Evolutionary conservation across 1,140 invertebrate genomes (phyloP).

Genomic region (Oryctes rhinoceros): DNA sequence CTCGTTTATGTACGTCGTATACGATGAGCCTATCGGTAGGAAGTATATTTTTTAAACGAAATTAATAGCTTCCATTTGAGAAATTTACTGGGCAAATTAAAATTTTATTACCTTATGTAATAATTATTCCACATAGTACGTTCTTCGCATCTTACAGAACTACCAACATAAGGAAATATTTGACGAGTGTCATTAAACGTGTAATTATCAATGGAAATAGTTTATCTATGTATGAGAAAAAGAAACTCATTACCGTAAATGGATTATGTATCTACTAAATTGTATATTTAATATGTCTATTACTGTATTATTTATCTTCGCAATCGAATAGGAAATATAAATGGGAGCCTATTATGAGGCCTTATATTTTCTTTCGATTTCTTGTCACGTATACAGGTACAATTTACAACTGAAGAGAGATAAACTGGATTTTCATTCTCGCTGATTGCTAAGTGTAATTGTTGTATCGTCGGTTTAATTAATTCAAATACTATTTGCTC

Average conservation of each 20-base stretch:
- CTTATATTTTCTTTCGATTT: constrained; percentile 12
- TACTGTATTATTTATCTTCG: constrained; percentile 8
- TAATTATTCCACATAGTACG: not conserved
- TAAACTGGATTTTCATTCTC: too few species aligned
- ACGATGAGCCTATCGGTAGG: not conserved
- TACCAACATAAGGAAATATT: constrained; percentile 17
- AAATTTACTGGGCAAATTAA: constrained; percentile 21
- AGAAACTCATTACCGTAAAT: constrained; percentile 17
- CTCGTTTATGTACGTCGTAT: not conserved
- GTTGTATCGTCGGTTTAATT: too few species aligned
- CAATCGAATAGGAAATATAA: constrained; percentile 12
- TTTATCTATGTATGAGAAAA: constrained; percentile 1
- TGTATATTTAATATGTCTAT: constrained; percentile 11
- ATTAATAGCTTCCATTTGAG: not conserved
- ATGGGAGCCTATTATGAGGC: not conserved
- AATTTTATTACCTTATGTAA: constrained; percentile 21
- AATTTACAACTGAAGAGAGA: too few species aligned
- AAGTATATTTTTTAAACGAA: constrained; percentile 1
- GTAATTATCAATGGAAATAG: constrained; percentile 16
- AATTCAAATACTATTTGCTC: too few species aligned
- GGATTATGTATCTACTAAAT: constrained; percentile 17
- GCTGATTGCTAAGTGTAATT: too few species aligned
- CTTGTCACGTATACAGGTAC: not conserved
- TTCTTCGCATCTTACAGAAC: not conserved
- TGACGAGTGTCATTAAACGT: not conserved